Percentiles rank a stretch among this genome's conserved stretches.
These are phyloP conservation scores for Halocynthia roretzi DNA, from an alignment of 23 tunicate species.

Conservation along the genomic window DNA sequence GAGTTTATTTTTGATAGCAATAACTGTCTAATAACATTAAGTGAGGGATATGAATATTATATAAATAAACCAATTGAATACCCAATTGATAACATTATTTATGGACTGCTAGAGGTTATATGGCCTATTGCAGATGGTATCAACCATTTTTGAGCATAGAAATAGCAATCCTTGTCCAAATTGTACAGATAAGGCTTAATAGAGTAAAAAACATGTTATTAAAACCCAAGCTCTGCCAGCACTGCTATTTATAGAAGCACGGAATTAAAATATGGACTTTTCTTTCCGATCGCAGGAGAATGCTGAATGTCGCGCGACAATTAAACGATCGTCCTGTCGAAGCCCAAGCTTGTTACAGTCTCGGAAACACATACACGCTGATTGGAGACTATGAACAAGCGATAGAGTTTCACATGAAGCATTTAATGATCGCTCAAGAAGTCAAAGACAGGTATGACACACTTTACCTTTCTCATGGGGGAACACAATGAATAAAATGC, in stretches of 20 bases:
- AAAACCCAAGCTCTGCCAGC: too few species aligned
- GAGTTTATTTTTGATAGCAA: too few species aligned
- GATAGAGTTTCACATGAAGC: conserved; percentile 68
- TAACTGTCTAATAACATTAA: too few species aligned
- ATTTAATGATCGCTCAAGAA: conserved; percentile 66
- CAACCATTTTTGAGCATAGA: not conserved
- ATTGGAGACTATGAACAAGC: conserved; percentile 57
- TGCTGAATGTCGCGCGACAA: conserved; percentile 70
- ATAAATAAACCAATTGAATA: too few species aligned
- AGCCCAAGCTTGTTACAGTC: conserved; percentile 91
- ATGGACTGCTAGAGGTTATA: too few species aligned
- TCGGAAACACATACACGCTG: conserved; percentile 81
- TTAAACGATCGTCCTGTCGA: conserved; percentile 73
- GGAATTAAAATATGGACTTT: too few species aligned
- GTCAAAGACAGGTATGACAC: conserved; percentile 58
- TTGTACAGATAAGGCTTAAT: not conserved
- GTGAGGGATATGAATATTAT: too few species aligned
- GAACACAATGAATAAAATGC: not conserved
- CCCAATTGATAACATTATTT: too few species aligned
- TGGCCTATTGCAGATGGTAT: not conserved
- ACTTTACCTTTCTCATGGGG: not conserved
- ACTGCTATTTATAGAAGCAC: too few species aligned
- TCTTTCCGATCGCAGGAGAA: conserved; percentile 34
- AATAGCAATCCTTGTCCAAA: not conserved
- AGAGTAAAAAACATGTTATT: not conserved